Conservation (phyloP, 2,888 invertebrate genomes). For the Drosophila nr. perissopoda region DNA sequence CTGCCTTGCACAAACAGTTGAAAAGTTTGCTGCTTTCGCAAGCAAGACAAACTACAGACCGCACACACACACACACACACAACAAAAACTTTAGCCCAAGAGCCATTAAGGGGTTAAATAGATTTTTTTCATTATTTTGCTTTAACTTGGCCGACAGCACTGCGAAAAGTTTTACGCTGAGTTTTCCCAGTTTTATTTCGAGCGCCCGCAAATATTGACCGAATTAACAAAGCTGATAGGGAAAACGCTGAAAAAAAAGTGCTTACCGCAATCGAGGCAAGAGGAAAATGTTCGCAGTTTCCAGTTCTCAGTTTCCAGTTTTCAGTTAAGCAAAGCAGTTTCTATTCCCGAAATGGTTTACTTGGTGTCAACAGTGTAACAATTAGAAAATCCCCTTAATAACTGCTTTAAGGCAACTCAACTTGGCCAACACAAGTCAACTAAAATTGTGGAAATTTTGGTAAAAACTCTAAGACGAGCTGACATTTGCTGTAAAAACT, state of each 20-base stretch:
- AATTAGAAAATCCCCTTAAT: slow-evolving; percentile 35
- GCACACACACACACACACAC: slow-evolving; percentile 25
- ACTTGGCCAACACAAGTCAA: neutral
- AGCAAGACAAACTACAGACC: slow-evolving; percentile 52
- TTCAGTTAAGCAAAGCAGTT: slow-evolving; percentile 16
- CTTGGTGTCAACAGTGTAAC: slow-evolving; percentile 52
- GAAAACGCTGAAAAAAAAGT: slow-evolving; percentile 32
- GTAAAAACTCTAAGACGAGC: neutral
- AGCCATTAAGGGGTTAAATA: slow-evolving; percentile 80
- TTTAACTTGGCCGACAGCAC: slow-evolving; percentile 52
- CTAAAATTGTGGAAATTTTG: neutral
- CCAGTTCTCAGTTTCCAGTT: slow-evolving; percentile 20
- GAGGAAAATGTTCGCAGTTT: slow-evolving; percentile 34
- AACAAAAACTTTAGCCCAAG: slow-evolving; percentile 57
- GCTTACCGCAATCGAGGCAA: slow-evolving; percentile 65
- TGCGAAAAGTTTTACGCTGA: slow-evolving; percentile 73
- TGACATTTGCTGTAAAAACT: neutral
- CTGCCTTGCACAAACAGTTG: slow-evolving; percentile 44
- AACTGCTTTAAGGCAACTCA: slow-evolving; percentile 19
- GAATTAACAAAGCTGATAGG: slow-evolving; percentile 78
- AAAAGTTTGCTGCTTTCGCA: slow-evolving; percentile 48
- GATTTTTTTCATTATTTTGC: slow-evolving; percentile 63
- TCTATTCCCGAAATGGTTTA: slow-evolving; percentile 33
- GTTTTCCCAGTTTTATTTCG: slow-evolving; percentile 80
- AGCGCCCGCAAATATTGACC: slow-evolving; percentile 82